These are phyloP conservation scores for Coregonus clupeaformis DNA, from an alignment of 2,113 vertebrate genomes.

Conservation along the genomic window DNA sequence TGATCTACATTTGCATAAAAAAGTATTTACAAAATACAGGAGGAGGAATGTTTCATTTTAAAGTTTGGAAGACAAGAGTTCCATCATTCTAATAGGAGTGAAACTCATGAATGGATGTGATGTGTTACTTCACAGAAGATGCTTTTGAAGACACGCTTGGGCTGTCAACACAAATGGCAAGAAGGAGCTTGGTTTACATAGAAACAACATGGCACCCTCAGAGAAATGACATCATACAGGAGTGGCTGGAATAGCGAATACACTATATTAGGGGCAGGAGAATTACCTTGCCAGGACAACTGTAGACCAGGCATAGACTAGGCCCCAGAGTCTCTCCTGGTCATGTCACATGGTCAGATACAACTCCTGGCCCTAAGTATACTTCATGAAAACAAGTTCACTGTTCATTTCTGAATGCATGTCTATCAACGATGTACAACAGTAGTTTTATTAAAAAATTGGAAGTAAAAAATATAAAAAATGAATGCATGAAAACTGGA, in stretches of 20 bases:
- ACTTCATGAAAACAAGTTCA: not conserved
- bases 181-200: slow-evolving; percentile 7
- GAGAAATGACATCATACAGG: not conserved
- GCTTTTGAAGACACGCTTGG: slow-evolving; percentile 22
- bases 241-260: not conserved
- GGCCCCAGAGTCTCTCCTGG: not conserved
- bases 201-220: slow-evolving; percentile 8
- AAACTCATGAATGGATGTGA: slow-evolving; percentile 12
- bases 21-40: slow-evolving; percentile 52
- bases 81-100: slow-evolving; percentile 20
- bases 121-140: slow-evolving; percentile 13
- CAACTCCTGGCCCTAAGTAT: not conserved
- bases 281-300: not conserved
- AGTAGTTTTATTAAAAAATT: not conserved
- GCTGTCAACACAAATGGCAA: slow-evolving; percentile 2
- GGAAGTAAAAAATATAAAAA: not conserved
- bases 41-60: slow-evolving; percentile 25
- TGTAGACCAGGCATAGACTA: not conserved
- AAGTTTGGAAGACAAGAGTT: slow-evolving; percentile 20
- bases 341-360: no score
- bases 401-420: not conserved
- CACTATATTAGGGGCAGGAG: no score
- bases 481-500: not conserved
- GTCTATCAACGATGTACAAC: not conserved
- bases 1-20: not conserved